phyloP scores from a whole-genome alignment of 2,113 vertebrate genomes.

The Anas platyrhynchos region DNA sequence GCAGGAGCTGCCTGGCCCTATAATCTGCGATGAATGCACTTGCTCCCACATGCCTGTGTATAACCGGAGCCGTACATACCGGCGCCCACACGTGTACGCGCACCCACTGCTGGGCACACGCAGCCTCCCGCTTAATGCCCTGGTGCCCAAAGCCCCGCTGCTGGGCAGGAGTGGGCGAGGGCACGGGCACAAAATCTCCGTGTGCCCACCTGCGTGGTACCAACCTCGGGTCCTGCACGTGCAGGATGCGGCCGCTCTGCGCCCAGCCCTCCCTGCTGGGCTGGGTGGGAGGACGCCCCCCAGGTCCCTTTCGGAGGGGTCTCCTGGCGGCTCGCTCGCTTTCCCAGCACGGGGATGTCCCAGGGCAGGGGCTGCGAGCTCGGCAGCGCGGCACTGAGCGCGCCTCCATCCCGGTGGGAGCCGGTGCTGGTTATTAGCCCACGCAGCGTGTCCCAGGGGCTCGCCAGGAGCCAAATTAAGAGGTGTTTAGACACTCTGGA shows the following conservation, averaged over 20 bases:
- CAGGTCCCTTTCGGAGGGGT: rapidly evolving
- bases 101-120: background rate
- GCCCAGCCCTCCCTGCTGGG: background rate
- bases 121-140: background rate
- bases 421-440: rapidly evolving
- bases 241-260: background rate
- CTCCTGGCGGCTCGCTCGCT: background rate
- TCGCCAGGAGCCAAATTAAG: rapidly evolving
- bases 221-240: background rate
- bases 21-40: constrained; percentile 47
- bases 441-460: rapidly evolving
- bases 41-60: constrained; percentile 61
- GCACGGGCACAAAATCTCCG: background rate
- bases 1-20: constrained; percentile 53
- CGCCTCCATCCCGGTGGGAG: background rate
- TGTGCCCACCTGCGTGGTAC: rapidly evolving
- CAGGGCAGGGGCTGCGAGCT: background rate
- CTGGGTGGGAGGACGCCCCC: background rate
- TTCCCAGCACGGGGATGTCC: background rate
- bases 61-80: background rate
- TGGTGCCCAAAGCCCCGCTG: background rate
- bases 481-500: background rate
- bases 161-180: background rate
- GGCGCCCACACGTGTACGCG: background rate
- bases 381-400: rapidly evolving